These are phyloP conservation scores for Tetraodon nigroviridis DNA, from an alignment of 2,113 vertebrate species.

Conservation along the genomic window DNA sequence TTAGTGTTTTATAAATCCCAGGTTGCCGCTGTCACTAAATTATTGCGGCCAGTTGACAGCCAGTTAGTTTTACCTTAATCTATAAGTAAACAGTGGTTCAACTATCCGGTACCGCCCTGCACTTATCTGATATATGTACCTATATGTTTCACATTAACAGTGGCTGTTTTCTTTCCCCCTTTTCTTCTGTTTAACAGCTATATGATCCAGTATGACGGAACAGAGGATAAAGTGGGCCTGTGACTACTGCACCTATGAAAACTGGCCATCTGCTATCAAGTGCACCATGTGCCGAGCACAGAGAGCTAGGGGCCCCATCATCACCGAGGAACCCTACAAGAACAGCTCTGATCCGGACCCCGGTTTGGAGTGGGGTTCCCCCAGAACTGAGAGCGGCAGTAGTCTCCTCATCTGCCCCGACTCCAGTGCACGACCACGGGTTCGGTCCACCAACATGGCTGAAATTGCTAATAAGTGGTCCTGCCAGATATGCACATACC, in stretches of 20 bases:
- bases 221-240: slow-evolving; percentile 90
- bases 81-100: too few relatives aligned
- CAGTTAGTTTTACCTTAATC: too few relatives aligned
- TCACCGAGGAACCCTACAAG: slow-evolving; percentile 91
- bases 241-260: slow-evolving; percentile 95
- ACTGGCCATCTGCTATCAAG: slow-evolving; percentile 91
- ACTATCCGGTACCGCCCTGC: too few relatives aligned
- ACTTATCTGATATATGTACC: too few relatives aligned
- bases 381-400: slow-evolving; percentile 78
- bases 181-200: slow-evolving; percentile 6
- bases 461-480: slow-evolving; percentile 94
- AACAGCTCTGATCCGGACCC: slow-evolving; percentile 77
- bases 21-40: too few relatives aligned
- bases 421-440: slow-evolving; percentile 89
- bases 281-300: slow-evolving; percentile 93
- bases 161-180: not conserved
- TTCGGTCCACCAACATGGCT: slow-evolving; percentile 76
- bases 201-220: slow-evolving; percentile 86
- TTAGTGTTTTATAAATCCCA: too few relatives aligned
- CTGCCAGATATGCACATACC: slow-evolving; percentile 96
- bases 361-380: slow-evolving; percentile 79
- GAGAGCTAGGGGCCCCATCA: slow-evolving; percentile 86
- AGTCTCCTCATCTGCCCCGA: slow-evolving; percentile 92
- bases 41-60: too few relatives aligned
- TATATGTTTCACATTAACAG: too few relatives aligned